Evolutionary conservation across 2,888 invertebrate species (phyloP).

Genomic region (Lycia hirtaria): DNA sequence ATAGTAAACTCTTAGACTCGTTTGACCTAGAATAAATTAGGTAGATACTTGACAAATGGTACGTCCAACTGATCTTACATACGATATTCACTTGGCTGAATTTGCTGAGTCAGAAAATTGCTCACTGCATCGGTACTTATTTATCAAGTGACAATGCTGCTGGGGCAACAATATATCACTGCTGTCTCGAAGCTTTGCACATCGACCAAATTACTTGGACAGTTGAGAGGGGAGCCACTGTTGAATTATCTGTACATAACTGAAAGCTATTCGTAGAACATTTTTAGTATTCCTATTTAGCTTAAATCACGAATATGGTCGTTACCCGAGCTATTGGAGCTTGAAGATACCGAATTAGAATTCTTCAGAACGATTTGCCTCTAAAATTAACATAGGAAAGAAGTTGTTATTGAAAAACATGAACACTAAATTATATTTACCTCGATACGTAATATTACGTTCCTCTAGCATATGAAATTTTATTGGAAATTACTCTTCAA

Average conservation of each 20-base stretch:
- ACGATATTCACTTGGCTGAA: constrained; percentile 8
- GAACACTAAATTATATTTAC: no score
- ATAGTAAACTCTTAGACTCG: no score
- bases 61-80: constrained; percentile 3
- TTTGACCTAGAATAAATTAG: constrained; percentile 1
- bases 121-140: constrained; percentile 21
- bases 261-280: no score
- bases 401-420: constrained; percentile 3
- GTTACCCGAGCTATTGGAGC: constrained; percentile 5
- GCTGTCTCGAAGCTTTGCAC: constrained; percentile 21
- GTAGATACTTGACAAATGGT: constrained; percentile 9
- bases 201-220: no score
- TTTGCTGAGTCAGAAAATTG: constrained; percentile 21
- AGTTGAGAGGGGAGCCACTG: no score
- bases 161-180: constrained; percentile 24
- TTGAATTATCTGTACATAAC: no score
- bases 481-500: neutral
- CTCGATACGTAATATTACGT: neutral
- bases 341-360: constrained; percentile 19
- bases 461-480: neutral
- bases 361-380: constrained; percentile 13
- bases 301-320: neutral
- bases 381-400: constrained; percentile 1
- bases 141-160: constrained; percentile 26
- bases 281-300: no score